A percentile compares a stretch with the other conserved stretches of the same genome.
Evolutionary conservation across 2,888 invertebrate species (phyloP).

Genomic region (Strigamia maritima): DNA sequence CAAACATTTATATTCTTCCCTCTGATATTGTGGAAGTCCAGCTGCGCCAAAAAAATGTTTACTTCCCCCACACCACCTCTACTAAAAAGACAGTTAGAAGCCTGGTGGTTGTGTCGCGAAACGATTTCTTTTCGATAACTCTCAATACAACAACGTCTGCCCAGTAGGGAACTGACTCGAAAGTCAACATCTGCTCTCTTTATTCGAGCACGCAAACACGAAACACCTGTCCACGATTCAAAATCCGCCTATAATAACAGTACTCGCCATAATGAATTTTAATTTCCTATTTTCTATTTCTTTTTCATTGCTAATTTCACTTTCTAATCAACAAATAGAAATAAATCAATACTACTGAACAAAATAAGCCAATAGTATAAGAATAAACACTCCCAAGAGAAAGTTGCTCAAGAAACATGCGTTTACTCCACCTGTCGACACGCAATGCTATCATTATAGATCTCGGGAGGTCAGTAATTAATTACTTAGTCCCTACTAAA

Average conservation of each 20-base stretch:
- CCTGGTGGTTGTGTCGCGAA: neutral
- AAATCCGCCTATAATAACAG: neutral
- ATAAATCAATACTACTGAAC: neutral
- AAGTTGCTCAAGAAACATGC: neutral
- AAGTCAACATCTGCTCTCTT: slow-evolving; percentile 20
- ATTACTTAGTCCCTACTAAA: neutral
- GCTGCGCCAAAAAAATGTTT: slow-evolving; percentile 14
- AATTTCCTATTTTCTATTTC: neutral
- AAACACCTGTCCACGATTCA: slow-evolving; percentile 23
- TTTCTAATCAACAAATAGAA: neutral
- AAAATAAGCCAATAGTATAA: neutral
- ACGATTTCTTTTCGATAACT: slow-evolving; percentile 13
- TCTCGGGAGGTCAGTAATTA: neutral
- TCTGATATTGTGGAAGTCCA: neutral
- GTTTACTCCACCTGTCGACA: neutral
- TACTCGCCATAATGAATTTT: neutral
- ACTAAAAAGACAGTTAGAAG: neutral
- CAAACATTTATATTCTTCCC: neutral
- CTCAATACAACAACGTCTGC: neutral
- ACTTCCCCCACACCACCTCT: neutral
- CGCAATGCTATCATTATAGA: slow-evolving; percentile 15
- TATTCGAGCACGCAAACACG: slow-evolving; percentile 1
- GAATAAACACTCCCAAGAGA: neutral
- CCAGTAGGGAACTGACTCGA: slow-evolving; percentile 7
- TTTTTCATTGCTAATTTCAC: neutral